Base-by-base conservation (phyloP, 2,888 invertebrate genomes). In the Drosophila pullipes region DNA sequence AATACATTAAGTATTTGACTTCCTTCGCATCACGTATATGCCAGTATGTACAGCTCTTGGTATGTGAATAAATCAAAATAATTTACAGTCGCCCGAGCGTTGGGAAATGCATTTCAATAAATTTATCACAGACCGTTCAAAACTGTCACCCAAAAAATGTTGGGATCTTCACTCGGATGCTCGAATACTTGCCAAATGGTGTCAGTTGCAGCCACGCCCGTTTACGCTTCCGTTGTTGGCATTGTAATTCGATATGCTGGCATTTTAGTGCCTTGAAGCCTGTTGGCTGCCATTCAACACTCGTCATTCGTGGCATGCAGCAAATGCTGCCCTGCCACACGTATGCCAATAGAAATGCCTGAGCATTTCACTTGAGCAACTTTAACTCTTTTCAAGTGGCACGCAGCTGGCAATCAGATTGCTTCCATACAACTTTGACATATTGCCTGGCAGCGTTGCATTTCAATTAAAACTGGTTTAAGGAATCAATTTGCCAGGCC, bases 401-500 rank as follows among this genome's bases (percentile, higher is more conserved):
- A 78, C 54, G 75, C 58, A 69, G 68, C 54, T n/a, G 47, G 53
- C 53, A 22, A 75, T 71, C 76, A 75, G 60, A 37, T 66, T 57
- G 63, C 16, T 58, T 44, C 55, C 31, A 63, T 62, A 52, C 71
- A 87, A 83, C 63, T 85, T 85, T 73, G 85, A 85, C 85, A 78
- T 81, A 63, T 69, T 76, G 70, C 78, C 78, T 73, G 69, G 52
- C 65, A 66, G 76, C 73, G 69, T 82, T 86, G 76, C 63, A 74
- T 87, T 87, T 87, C 87, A 87, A 86, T 87, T 87, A 87, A 88
- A 85, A 86, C 85, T 83, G 80, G 85, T 75, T 86, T 74, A 87
- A 85, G 83, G 81, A 87, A 87, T 87, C 86, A 88, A 87, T 88
- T 87, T 85, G 60, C 69, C 54, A 39, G 41, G 61, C 68, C 76